A percentile compares a stretch with the other conserved stretches of the same genome.
These are phyloP conservation scores for Oncorhynchus tshawytscha DNA, from an alignment of 2,113 vertebrate species.

Conservation along the genomic window DNA sequence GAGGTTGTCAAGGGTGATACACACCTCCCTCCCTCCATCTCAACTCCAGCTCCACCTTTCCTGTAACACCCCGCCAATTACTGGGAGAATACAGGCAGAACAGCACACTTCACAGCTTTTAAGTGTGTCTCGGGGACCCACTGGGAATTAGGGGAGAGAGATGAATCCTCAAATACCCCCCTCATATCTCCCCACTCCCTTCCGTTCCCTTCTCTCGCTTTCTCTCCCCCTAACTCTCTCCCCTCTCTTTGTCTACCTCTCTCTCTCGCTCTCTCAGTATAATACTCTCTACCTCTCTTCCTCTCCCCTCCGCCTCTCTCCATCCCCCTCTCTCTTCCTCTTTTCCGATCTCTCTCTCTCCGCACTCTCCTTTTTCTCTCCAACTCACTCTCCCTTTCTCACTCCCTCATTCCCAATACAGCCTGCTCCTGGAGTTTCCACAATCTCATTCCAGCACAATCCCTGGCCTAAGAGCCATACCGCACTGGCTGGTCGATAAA, in stretches of 20 bases:
- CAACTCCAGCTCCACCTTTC: not conserved
- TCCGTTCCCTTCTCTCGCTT: not conserved
- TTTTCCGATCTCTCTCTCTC: not conserved
- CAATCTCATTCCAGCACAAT: slow-evolving; percentile 17
- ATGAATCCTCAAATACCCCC: slow-evolving; percentile 70
- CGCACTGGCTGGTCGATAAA: slow-evolving; percentile 48
- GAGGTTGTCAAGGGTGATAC: not conserved
- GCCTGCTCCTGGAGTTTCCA: slow-evolving; percentile 5
- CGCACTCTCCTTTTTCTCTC: not conserved
- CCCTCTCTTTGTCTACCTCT: not conserved
- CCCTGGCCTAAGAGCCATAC: slow-evolving; percentile 37
- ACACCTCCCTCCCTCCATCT: not conserved
- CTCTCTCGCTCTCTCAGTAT: no score
- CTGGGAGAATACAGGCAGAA: slow-evolving; percentile 76
- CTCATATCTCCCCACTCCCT: slow-evolving; percentile 3
- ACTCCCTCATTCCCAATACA: not conserved
- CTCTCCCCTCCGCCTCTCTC: not conserved
- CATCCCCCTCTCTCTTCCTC: no score
- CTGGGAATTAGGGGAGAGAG: slow-evolving; percentile 75
- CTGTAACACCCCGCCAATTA: slow-evolving; percentile 68
- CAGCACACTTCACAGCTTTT: slow-evolving; percentile 81
- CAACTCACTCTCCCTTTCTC: not conserved
- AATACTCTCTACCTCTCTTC: not conserved
- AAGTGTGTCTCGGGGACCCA: slow-evolving; percentile 73
- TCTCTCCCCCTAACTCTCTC: slow-evolving; percentile 3